These are phyloP conservation scores for Haemorhous mexicanus DNA, from an alignment of 2,113 vertebrate genomes.

Conservation along the genomic window DNA sequence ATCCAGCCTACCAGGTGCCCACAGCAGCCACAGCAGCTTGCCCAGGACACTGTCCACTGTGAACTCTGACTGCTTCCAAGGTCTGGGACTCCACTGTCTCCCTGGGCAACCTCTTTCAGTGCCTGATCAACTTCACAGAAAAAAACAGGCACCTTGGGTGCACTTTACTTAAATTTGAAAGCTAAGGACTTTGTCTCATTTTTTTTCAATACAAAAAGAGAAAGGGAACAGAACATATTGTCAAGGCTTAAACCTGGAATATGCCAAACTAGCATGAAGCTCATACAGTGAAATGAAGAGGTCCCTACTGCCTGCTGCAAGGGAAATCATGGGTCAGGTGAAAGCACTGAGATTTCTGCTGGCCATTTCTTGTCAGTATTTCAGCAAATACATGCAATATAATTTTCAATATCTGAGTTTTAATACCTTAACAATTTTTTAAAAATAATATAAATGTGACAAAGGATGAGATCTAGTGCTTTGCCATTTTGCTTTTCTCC, in stretches of 20 bases:
- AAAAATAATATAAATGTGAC: not conserved
- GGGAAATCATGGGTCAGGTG: not conserved
- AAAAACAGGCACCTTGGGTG: not conserved
- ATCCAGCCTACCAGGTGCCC: accelerated
- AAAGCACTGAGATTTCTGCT: not conserved
- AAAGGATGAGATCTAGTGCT: not conserved
- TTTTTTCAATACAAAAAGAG: not conserved
- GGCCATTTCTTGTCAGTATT: not conserved
- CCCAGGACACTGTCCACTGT: too few relatives aligned
- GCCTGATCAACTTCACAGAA: not conserved
- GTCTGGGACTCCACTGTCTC: not conserved
- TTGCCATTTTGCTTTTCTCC: not conserved
- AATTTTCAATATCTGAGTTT: not conserved
- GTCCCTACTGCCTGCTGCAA: not conserved
- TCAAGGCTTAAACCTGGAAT: not conserved
- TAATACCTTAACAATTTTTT: not conserved
- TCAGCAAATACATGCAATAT: not conserved
- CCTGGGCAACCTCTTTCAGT: not conserved
- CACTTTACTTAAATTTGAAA: not conserved
- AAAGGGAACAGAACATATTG: not conserved
- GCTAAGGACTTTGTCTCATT: not conserved
- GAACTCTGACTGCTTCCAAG: not conserved
- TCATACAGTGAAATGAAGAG: not conserved
- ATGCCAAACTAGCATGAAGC: not conserved
- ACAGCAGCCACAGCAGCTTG: not conserved